phyloP scores from a whole-genome alignment of 1,140 invertebrate species.

The Leptinotarsa defecta region DNA sequence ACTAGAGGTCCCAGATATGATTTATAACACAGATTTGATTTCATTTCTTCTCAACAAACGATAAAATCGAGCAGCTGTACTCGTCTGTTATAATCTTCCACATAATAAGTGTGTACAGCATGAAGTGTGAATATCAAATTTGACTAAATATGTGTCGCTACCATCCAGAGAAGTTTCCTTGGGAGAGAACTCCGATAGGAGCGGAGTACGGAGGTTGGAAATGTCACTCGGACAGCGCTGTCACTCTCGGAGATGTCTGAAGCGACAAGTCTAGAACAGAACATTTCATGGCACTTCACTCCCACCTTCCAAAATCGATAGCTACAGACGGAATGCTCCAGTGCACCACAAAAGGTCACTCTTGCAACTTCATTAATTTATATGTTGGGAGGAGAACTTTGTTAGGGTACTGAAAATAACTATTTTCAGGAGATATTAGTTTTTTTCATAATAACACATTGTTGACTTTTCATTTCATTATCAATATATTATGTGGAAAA shows the following conservation, averaged over 20 bases:
- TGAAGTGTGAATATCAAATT: no score
- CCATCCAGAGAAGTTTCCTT: not conserved
- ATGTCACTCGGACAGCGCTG: slow-evolving; percentile 44
- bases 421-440: no score
- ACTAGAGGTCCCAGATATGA: no score
- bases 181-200: not conserved
- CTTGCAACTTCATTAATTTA: slow-evolving; percentile 14
- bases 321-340: slow-evolving; percentile 20
- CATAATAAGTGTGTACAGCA: no score
- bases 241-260: slow-evolving; percentile 42
- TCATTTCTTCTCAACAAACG: no score
- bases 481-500: no score
- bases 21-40: no score
- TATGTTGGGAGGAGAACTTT: not conserved
- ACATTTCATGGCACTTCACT: slow-evolving; percentile 23
- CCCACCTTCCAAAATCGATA: slow-evolving; percentile 20
- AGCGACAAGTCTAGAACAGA: slow-evolving; percentile 40
- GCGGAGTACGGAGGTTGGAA: slow-evolving; percentile 28
- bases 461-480: no score
- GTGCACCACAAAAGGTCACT: slow-evolving; percentile 26
- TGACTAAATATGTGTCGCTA: slow-evolving; percentile 7
- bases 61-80: no score
- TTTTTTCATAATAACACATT: no score
- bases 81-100: no score
- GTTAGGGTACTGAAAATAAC: no score